These are phyloP conservation scores for Helarctos malayanus DNA, from an alignment of 2,797 vertebrate genomes.

Conservation along the genomic window DNA sequence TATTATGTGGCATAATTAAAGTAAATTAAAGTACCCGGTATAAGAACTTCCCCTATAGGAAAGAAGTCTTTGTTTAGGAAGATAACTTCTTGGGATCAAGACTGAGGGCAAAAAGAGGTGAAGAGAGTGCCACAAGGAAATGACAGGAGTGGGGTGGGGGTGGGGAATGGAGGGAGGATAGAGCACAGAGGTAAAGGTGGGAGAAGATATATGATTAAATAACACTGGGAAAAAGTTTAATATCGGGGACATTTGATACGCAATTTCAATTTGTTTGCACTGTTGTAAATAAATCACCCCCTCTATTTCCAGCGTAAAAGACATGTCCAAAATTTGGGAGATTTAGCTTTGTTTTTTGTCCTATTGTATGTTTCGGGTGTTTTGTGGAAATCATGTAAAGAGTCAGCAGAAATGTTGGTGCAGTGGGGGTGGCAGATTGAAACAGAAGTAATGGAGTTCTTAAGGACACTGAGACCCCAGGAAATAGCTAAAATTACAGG, in stretches of 20 bases:
- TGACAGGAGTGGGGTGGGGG: not conserved
- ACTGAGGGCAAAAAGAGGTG: not conserved
- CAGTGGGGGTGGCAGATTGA: not conserved
- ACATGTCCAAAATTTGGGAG: not conserved
- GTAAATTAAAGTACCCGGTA: not conserved
- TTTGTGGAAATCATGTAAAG: slow-evolving; percentile 4
- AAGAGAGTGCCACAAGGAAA: not conserved
- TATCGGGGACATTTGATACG: not conserved
- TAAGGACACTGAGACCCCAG: not conserved
- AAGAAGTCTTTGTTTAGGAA: not conserved
- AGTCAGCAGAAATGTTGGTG: not conserved
- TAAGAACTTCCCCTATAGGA: not conserved
- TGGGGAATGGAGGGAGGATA: not conserved
- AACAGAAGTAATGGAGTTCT: not conserved
- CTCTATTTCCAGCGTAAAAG: not conserved
- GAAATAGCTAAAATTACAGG: not conserved
- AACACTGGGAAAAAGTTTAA: not conserved
- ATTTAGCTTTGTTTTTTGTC: not conserved
- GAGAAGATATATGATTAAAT: not conserved
- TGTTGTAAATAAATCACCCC: not conserved
- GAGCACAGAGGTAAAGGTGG: not conserved
- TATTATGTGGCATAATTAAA: not conserved
- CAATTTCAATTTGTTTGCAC: not conserved
- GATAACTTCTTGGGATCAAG: not conserved
- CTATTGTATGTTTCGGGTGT: not conserved